These are phyloP conservation scores for Frieseomelitta varia DNA, from an alignment of 1,140 invertebrate genomes.

Conservation along the genomic window DNA sequence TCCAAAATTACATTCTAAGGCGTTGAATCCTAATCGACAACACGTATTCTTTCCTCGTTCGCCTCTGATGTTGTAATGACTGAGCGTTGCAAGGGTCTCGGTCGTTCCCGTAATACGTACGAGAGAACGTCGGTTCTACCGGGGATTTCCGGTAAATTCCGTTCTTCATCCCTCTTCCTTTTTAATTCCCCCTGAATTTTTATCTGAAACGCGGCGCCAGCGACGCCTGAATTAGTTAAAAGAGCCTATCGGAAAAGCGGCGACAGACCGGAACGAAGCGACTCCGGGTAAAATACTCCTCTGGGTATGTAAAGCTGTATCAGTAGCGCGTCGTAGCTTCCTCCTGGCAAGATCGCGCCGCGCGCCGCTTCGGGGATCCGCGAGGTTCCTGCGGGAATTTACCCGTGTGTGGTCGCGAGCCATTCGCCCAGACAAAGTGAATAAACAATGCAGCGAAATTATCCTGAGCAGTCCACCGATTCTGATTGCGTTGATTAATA, in stretches of 20 bases:
- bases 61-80: not conserved
- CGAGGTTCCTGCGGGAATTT: conserved; percentile 55
- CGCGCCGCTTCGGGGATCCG: conserved; percentile 31
- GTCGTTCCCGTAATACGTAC: not conserved
- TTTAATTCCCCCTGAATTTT: conserved; percentile 65
- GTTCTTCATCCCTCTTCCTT: conserved; percentile 33
- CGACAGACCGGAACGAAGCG: conserved; percentile 69
- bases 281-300: conserved; percentile 68
- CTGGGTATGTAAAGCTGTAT: conserved; percentile 67
- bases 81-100: not conserved
- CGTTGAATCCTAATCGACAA: no score
- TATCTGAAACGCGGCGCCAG: conserved; percentile 23
- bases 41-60: not conserved
- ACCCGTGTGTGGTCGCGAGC: conserved; percentile 57
- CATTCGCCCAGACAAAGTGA: conserved; percentile 59
- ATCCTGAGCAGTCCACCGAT: conserved; percentile 43
- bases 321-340: conserved; percentile 42
- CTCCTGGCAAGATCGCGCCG: conserved; percentile 38
- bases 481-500: conserved; percentile 45
- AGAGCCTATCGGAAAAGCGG: conserved; percentile 70
- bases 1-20: no score
- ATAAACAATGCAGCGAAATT: conserved; percentile 65
- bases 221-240: conserved; percentile 71
- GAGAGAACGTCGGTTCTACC: not conserved
- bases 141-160: conserved; percentile 2